A percentile compares a stretch with the other conserved stretches of the same genome.
Evolutionary conservation across 2,113 vertebrate species (phyloP).

Genomic region (Pipra filicauda): DNA sequence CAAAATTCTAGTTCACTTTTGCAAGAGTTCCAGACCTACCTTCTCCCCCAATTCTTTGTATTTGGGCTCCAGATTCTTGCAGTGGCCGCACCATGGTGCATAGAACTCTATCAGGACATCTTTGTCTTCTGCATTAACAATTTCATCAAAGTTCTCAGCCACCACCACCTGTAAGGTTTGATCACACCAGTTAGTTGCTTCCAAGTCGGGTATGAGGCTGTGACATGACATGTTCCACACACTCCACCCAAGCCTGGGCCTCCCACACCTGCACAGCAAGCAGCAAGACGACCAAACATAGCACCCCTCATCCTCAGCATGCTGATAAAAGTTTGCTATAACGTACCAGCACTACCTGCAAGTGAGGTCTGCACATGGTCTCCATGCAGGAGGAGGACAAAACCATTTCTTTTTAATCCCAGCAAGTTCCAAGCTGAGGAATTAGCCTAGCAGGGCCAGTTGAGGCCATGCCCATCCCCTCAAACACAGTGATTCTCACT

Average conservation of each 20-base stretch:
- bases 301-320: neutral
- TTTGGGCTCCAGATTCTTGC: conserved; percentile 97
- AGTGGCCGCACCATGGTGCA: conserved; percentile 97
- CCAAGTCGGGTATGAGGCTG: neutral
- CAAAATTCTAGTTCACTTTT: neutral
- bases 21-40: conserved; percentile 68
- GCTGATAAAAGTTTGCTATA: neutral
- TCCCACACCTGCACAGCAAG: neutral
- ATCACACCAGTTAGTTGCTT: neutral
- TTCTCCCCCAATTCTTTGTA: conserved; percentile 95
- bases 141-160: conserved; percentile 95
- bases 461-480: neutral
- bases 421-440: neutral
- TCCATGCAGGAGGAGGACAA: neutral
- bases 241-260: neutral
- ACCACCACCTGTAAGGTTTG: conserved; percentile 83
- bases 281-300: neutral
- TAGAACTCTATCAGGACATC: conserved; percentile 98
- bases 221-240: neutral
- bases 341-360: neutral
- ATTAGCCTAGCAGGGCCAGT: neutral
- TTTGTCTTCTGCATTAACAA: conserved; percentile 93
- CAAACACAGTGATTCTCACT: neutral
- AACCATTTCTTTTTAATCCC: neutral
- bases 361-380: neutral